Conservation (phyloP, 2,888 invertebrate genomes). For the Agonum fuliginosum region DNA sequence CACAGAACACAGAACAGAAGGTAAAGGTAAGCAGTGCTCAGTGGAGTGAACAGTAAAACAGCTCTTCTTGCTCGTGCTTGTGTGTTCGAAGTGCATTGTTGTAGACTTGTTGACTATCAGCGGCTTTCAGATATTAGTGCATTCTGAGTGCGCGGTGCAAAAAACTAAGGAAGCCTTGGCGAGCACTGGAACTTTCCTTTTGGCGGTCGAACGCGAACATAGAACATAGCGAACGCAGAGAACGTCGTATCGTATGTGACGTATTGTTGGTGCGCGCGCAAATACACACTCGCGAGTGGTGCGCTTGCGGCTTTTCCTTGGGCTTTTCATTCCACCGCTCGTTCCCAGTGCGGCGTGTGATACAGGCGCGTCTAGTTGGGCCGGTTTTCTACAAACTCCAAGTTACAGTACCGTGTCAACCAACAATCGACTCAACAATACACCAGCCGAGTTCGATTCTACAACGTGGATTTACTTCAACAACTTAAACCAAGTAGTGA, state of each 20-base stretch:
- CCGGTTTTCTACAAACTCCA: conserved; percentile 58
- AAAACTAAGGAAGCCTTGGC: conserved; percentile 49
- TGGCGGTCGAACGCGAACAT: conserved; percentile 51
- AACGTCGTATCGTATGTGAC: conserved; percentile 41
- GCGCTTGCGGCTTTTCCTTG: conserved; percentile 57
- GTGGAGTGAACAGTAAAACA: too few relatives aligned
- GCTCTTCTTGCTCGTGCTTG: not conserved
- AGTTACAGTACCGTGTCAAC: not conserved
- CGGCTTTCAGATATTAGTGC: conserved; percentile 16
- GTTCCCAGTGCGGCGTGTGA: conserved; percentile 69
- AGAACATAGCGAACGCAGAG: conserved; percentile 45
- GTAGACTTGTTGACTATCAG: not conserved
- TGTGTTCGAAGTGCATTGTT: not conserved
- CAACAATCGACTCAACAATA: conserved; percentile 29
- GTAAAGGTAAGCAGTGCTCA: conserved; percentile 1
- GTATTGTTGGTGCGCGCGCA: conserved; percentile 63
- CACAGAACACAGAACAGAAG: too few relatives aligned
- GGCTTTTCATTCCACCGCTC: conserved; percentile 52
- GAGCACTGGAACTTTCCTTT: conserved; percentile 56
- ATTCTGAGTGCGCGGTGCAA: conserved; percentile 32
- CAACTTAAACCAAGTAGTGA: conserved; percentile 33
- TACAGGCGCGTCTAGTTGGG: conserved; percentile 67
- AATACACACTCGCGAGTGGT: conserved; percentile 55
- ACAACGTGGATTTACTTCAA: conserved; percentile 19
- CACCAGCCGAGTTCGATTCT: conserved; percentile 1